A percentile compares a stretch with the other conserved stretches of the same genome.
Conservation (phyloP, 1,140 invertebrate genomes). For the Caenorhabditis briggsae region DNA sequence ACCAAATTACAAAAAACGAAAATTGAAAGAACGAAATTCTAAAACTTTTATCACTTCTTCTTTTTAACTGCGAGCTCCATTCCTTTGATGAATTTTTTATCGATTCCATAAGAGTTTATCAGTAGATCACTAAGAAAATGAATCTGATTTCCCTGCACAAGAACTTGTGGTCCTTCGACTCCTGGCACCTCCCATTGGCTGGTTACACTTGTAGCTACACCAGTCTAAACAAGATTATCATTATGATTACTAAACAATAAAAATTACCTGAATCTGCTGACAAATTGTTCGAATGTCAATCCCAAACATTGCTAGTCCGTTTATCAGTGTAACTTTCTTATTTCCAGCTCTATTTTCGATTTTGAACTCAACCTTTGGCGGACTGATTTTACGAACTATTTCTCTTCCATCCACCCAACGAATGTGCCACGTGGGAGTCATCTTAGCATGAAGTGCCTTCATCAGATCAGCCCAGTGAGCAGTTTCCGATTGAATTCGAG, state of each 20-base stretch:
- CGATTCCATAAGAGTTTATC: constrained; percentile 79
- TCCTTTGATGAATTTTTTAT: constrained; percentile 78
- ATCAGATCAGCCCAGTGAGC: constrained; percentile 34
- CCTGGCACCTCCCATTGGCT: constrained; percentile 85
- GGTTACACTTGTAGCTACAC: constrained; percentile 87
- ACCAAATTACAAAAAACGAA: neutral
- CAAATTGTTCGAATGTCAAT: constrained; percentile 83
- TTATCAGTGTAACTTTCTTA: constrained; percentile 91
- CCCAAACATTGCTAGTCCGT: constrained; percentile 88
- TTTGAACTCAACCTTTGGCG: constrained; percentile 62
- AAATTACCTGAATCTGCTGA: constrained; percentile 51
- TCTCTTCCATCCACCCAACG: constrained; percentile 61
- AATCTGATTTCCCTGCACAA: constrained; percentile 90
- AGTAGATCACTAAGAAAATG: constrained; percentile 82
- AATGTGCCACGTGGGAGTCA: constrained; percentile 65
- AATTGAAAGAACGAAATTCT: neutral
- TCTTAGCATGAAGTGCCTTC: constrained; percentile 78
- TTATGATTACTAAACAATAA: neutral
- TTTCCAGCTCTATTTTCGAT: constrained; percentile 86
- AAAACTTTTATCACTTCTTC: constrained; percentile 66
- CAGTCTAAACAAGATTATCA: constrained; percentile 81
- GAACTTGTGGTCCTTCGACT: constrained; percentile 84
- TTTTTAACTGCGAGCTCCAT: constrained; percentile 78
- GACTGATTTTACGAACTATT: constrained; percentile 56
- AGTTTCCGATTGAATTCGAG: constrained; percentile 7